These are phyloP conservation scores for Anoplolepis gracilipes DNA, from an alignment of 1,140 invertebrate species.

Conservation along the genomic window DNA sequence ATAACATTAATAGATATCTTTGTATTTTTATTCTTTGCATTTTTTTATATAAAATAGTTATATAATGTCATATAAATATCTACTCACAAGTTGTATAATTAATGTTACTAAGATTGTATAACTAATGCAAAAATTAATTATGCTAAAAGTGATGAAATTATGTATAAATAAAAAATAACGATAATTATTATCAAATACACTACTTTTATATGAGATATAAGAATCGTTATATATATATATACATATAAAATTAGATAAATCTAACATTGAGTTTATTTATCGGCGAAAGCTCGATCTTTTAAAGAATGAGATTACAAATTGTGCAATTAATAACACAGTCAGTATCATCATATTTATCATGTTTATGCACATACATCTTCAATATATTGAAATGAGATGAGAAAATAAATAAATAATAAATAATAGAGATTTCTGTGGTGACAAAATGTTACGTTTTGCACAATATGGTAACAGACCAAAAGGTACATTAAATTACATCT, in stretches of 20 bases:
- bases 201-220: constrained; percentile 14
- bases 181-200: constrained; percentile 41
- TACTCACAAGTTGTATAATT: constrained; percentile 5
- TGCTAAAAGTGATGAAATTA: constrained; percentile 61
- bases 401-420: constrained; percentile 84
- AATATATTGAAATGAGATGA: constrained; percentile 51
- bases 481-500: constrained; percentile 44
- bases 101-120: constrained; percentile 8
- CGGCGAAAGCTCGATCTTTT: constrained; percentile 44
- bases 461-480: constrained; percentile 59
- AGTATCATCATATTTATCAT: no score
- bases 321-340: constrained; percentile 57
- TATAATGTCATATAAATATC: constrained; percentile 42
- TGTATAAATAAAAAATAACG: constrained; percentile 25
- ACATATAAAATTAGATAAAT: constrained; percentile 46
- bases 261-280: constrained; percentile 58
- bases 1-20: constrained; percentile 4
- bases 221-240: no score
- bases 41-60: constrained; percentile 19
- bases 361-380: constrained; percentile 53
- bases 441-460: constrained; percentile 59
- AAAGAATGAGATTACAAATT: constrained; percentile 67
- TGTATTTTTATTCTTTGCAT: constrained; percentile 42
- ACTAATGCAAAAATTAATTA: constrained; percentile 43
- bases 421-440: constrained; percentile 76